Evolutionary conservation across 2,113 vertebrate species (phyloP), one percentile per base, ranked within the genome.

Genomic region (Vanacampus margaritifer): DNA sequence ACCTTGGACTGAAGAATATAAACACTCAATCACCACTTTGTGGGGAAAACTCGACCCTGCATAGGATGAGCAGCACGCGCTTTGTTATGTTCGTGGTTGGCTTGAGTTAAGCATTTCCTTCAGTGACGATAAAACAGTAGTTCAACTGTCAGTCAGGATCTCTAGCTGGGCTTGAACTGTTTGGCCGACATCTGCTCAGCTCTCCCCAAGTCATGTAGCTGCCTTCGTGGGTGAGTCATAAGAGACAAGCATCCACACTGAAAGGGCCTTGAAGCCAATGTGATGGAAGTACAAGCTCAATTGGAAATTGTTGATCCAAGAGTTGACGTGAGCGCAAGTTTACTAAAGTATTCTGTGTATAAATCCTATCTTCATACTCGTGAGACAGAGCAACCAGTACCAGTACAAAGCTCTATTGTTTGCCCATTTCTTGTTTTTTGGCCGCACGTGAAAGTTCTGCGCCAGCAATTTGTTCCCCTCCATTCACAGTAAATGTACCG

Each of bases 121-220:
- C 17, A 0, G 46, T 65, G 68, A 75, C 35, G n/a, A 58, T 36
- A 71, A 72, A 78, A 68, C 71, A 68, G 77, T n/a, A n/a, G n/a
- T n/a, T 57, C 60, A 70, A 69, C 69, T 74, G 26, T 81, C 78
- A 79, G 80, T 75, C 73, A 69, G 71, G 72, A 35, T 58, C 19
- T 2, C 19, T 59, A 76, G 74, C 83, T 82, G 11, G 69, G 54
- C 41, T 59, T 74, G 73, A 45, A 45, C 43, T 39, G 24, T 65
- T 76, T 56, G 43, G 56, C 13, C 56, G 60, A 69, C 76, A 79
- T 84, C 79, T 78, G 76, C 71, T 72, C 24, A 1, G 56, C 37
- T n/a, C 64, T 78, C 69, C 62, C 48, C 50, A 35, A 45, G 54
- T 64, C 74, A 69, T 80, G 62, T 45, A 35, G 39, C 58, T 3